These are phyloP conservation scores for Eupithecia insigniata DNA, from an alignment of 2,888 invertebrate species.

Conservation along the genomic window DNA sequence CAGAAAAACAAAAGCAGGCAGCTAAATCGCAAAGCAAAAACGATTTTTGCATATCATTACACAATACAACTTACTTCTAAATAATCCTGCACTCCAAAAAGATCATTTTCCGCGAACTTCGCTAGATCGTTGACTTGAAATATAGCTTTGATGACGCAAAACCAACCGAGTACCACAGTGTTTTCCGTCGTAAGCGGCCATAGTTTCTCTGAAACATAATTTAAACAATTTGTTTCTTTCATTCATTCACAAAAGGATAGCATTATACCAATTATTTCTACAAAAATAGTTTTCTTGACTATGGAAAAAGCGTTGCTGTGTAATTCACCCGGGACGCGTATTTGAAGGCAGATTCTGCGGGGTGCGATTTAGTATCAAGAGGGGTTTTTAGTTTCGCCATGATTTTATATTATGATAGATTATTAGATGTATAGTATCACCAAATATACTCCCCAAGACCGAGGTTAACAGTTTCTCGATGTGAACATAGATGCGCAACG, in stretches of 20 bases:
- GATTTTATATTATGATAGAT: background rate
- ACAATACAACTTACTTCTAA: slow-evolving; percentile 63
- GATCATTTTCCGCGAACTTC: slow-evolving; percentile 67
- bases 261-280: background rate
- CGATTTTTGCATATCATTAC: too few species aligned
- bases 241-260: background rate
- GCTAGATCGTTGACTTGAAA: slow-evolving; percentile 72
- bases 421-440: too few species aligned
- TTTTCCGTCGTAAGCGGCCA: slow-evolving; percentile 82
- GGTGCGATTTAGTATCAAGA: too few species aligned
- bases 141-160: slow-evolving; percentile 85
- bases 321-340: background rate
- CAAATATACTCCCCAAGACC: slow-evolving; percentile 65
- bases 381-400: background rate
- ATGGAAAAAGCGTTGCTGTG: too few species aligned
- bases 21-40: too few species aligned
- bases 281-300: background rate
- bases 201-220: slow-evolving; percentile 74
- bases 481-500: slow-evolving; percentile 90
- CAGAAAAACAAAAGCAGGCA: too few species aligned
- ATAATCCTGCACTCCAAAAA: slow-evolving; percentile 74
- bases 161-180: slow-evolving; percentile 83
- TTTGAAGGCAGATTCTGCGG: background rate
- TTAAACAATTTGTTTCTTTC: background rate
- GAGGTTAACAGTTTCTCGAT: slow-evolving; percentile 84